A percentile compares a stretch with the other conserved stretches of the same genome.
These are phyloP conservation scores for Ischnus inquisitorius DNA, from an alignment of 2,888 invertebrate genomes.

Conservation along the genomic window DNA sequence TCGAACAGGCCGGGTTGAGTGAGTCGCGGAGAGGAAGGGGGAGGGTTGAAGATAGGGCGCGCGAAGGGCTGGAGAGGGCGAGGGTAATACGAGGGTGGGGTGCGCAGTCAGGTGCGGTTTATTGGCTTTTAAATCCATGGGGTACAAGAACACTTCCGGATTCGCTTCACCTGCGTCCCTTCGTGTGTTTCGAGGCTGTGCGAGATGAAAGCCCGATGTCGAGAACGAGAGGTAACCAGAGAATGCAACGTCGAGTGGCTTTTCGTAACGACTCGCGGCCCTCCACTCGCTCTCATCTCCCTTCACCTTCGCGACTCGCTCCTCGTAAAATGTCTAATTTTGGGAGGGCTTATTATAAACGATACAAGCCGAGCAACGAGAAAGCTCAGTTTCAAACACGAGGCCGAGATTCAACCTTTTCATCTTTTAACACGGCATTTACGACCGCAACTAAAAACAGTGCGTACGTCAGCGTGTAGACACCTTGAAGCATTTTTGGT, in stretches of 20 bases:
- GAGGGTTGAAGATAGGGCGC: background rate
- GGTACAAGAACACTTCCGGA: conserved; percentile 43
- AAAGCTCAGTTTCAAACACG: background rate
- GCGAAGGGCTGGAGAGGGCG: background rate
- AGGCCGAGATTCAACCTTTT: no score
- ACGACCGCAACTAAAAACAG: no score
- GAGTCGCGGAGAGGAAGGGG: background rate
- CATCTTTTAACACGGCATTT: no score
- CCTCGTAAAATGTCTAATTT: conserved; percentile 34
- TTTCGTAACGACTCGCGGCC: conserved; percentile 7
- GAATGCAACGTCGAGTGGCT: conserved; percentile 39
- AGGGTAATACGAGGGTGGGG: background rate
- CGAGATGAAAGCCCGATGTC: background rate
- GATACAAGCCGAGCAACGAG: background rate
- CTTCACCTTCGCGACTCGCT: background rate
- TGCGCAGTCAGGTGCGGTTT: conserved; percentile 55
- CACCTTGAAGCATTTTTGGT: no score
- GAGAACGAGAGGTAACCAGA: background rate
- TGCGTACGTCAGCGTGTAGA: no score
- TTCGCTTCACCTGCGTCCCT: conserved; percentile 31
- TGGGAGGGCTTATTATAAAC: conserved; percentile 11
- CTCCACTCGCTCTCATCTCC: conserved; percentile 19
- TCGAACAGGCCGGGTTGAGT: conserved; percentile 2
- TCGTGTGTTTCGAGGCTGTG: background rate
- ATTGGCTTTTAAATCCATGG: conserved; percentile 54